A percentile compares a stretch with the other conserved stretches of the same genome.
Conservation (phyloP, 2,888 invertebrate species). For the Cryptocephalus primarius region DNA sequence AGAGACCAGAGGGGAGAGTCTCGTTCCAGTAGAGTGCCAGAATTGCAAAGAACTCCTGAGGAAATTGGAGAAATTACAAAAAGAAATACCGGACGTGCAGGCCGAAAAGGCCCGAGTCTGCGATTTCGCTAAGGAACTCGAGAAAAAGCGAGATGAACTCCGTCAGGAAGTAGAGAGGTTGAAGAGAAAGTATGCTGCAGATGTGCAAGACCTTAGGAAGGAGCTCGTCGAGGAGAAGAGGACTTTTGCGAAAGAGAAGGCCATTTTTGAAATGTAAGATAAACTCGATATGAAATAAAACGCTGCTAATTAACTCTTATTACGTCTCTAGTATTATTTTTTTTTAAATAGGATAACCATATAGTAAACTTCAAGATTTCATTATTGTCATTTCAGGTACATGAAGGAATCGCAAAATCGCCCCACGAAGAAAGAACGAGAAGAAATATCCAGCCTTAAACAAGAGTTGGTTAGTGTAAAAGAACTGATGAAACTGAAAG, state of each 20-base stretch:
- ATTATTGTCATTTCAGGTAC: constrained; percentile 31
- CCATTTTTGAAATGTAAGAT: constrained; percentile 33
- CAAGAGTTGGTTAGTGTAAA: constrained; percentile 54
- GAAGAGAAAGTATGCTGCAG: constrained; percentile 50
- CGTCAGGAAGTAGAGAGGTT: constrained; percentile 40
- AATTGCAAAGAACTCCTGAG: constrained; percentile 13
- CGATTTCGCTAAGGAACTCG: constrained; percentile 37
- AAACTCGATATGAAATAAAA: not conserved
- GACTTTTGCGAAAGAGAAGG: constrained; percentile 50
- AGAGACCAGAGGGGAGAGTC: constrained; percentile 2
- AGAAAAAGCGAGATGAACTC: constrained; percentile 43
- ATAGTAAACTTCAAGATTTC: too few species aligned
- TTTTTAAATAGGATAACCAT: too few species aligned
- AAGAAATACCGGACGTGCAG: constrained; percentile 38
- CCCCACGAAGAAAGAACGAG: constrained; percentile 55
- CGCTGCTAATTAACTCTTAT: not conserved
- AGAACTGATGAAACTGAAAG: constrained; percentile 60
- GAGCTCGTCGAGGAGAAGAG: constrained; percentile 51
- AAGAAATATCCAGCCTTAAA: constrained; percentile 53
- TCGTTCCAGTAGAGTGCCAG: constrained; percentile 6
- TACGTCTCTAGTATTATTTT: too few species aligned
- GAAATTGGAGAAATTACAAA: constrained; percentile 45
- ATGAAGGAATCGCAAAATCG: constrained; percentile 57
- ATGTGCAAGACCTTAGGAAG: constrained; percentile 50
- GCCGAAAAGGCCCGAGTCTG: constrained; percentile 35